Conservation (phyloP, 1,140 invertebrate genomes). For the Colletes latitarsis region DNA sequence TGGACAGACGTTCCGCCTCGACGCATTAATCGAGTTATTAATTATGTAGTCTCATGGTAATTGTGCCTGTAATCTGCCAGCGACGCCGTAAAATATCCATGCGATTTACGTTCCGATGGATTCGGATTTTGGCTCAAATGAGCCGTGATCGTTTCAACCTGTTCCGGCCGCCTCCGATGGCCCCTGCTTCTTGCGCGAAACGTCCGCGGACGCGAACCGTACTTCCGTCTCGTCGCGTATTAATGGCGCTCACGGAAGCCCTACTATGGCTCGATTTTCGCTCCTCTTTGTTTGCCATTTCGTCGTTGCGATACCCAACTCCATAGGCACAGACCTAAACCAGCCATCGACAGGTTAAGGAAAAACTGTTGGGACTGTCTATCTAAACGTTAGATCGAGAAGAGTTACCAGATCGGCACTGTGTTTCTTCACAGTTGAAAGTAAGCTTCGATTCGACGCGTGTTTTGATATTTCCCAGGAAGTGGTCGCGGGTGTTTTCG, state of each 20-base stretch:
- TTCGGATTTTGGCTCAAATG: slow-evolving; percentile 35
- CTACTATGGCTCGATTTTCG: too few species aligned
- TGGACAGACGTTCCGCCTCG: slow-evolving; percentile 70
- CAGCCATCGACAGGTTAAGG: too few species aligned
- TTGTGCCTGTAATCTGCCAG: slow-evolving; percentile 69
- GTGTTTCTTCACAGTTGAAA: too few species aligned
- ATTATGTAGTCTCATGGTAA: slow-evolving; percentile 74
- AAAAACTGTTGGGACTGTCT: too few species aligned
- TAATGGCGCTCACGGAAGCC: not conserved
- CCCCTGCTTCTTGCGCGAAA: slow-evolving; percentile 42
- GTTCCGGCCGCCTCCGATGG: slow-evolving; percentile 27
- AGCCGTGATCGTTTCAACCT: slow-evolving; percentile 55
- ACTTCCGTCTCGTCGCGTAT: slow-evolving; percentile 5
- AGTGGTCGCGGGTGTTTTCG: slow-evolving; percentile 2
- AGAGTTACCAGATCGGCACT: too few species aligned
- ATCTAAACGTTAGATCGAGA: too few species aligned
- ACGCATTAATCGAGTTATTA: slow-evolving; percentile 72
- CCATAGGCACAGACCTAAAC: too few species aligned
- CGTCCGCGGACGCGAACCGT: slow-evolving; percentile 4
- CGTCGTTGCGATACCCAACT: too few species aligned
- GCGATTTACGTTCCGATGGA: slow-evolving; percentile 58
- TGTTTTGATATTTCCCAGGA: too few species aligned
- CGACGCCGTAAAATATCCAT: slow-evolving; percentile 66
- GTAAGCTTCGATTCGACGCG: too few species aligned
- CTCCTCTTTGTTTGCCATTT: too few species aligned